phyloP scores from a whole-genome alignment of 2,888 invertebrate genomes.

The Ctena decussata region DNA sequence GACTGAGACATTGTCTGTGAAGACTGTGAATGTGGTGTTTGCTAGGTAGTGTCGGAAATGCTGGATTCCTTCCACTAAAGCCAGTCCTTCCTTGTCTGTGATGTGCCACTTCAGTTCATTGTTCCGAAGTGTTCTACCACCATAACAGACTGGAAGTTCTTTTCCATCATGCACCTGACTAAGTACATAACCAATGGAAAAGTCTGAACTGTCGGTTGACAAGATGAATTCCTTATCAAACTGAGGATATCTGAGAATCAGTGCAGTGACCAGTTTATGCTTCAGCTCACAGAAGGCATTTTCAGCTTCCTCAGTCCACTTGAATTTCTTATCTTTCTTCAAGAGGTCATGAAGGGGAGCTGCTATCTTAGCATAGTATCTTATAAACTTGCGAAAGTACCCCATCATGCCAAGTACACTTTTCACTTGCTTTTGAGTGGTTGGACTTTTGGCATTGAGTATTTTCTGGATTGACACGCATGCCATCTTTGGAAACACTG shows the following conservation, averaged over 20 bases:
- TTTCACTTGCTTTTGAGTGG: conserved; percentile 23
- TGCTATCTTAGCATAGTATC: conserved; percentile 48
- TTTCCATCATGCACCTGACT: conserved; percentile 35
- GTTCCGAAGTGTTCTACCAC: conserved; percentile 39
- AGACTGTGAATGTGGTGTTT: conserved; percentile 40
- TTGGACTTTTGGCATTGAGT: conserved; percentile 30
- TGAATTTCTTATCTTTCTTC: conserved; percentile 38
- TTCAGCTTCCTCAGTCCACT: conserved; percentile 45
- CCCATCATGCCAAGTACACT: conserved; percentile 35
- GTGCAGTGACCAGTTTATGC: conserved; percentile 18
- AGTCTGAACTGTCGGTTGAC: conserved; percentile 39
- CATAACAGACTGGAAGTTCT: conserved; percentile 45
- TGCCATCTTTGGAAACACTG: conserved; percentile 45
- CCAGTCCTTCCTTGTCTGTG: conserved; percentile 62
- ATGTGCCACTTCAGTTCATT: conserved; percentile 51
- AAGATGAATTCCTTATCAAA: conserved; percentile 37
- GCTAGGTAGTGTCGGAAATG: conserved; percentile 47
- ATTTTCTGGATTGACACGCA: conserved; percentile 33
- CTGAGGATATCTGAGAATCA: conserved; percentile 47
- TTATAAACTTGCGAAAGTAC: conserved; percentile 48
- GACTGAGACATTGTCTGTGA: conserved; percentile 57
- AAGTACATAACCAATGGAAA: conserved; percentile 45
- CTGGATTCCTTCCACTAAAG: conserved; percentile 59
- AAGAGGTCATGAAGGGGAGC: no score
- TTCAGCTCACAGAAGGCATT: conserved; percentile 32